Evolutionary conservation across 35 echinoderm and acorn worm genomes (phyloP), one percentile per base, ranked within the genome.

Genomic region (Ophiothrix spiculata): DNA sequence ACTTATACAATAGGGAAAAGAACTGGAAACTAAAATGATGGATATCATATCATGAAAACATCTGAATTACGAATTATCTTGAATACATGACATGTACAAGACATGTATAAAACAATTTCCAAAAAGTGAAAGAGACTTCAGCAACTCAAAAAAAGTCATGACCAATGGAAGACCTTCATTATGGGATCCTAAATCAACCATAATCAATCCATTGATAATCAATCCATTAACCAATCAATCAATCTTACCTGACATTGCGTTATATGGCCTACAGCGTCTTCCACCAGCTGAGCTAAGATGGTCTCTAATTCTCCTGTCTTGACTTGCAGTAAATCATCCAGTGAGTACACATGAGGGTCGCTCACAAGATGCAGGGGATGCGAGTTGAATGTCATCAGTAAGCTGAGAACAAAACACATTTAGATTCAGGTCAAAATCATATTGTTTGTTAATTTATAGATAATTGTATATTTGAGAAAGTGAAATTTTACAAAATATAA

Each of bases 341-440:
- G 64, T 14, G 95, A 97, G 91, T 91, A 97, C 17, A 92, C 81
- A 34, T 97, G 77, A 28, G 85, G 86, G 56, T 98, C 88, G 8
- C 56, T 82, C 73, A 94, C 81, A 14, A 92, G 77, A 36, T 98
- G 91, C 1, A 74, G 80, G 12, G 95, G 88, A 29, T 91, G 80
- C 37, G 83, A 75, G 75, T 98, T 82, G 74, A 83, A 94, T 19
- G 79, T 83, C 25, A 75, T 76, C 46, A 77, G 83, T 75, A 94
- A 37, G 78, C 92, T 94, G 69, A 4, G 56, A n/a, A n/a, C n/a
- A n/a, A n/a, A n/a, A n/a, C n/a, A n/a, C n/a, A 37, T 16, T 31
- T 31, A 0, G 32, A 76, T 75, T 32, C 0, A 87, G 3, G 40
- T 28, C 1, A 38, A 82, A n/a, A 56, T 82, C 40, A 82, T 28